These are phyloP conservation scores for Zaprionus bogoriensis DNA, from an alignment of 2,888 invertebrate species.

Conservation along the genomic window DNA sequence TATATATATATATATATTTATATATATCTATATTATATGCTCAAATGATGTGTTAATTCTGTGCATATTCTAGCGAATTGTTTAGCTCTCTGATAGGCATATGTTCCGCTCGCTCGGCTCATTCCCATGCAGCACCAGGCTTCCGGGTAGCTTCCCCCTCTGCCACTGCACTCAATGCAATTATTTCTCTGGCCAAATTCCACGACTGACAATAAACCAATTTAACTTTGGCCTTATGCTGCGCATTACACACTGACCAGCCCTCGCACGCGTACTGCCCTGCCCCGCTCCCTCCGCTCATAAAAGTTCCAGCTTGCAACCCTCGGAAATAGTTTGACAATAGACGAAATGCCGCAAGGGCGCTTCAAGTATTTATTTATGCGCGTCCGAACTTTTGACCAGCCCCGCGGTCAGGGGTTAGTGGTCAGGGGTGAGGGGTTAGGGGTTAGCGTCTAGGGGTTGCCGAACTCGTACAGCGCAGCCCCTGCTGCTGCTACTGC, in stretches of 20 bases:
- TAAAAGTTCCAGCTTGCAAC: neutral
- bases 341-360: constrained; percentile 10
- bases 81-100: neutral
- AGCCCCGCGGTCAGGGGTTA: neutral
- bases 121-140: constrained; percentile 73
- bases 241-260: constrained; percentile 59
- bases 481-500: too few relatives aligned
- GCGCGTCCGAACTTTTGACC: constrained; percentile 51
- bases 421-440: neutral
- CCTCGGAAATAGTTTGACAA: constrained; percentile 63
- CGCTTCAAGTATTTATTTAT: constrained; percentile 53
- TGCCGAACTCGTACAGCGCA: too few relatives aligned
- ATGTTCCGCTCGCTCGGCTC: constrained; percentile 58
- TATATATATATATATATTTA: too few relatives aligned
- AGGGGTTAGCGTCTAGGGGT: too few relatives aligned
- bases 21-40: too few relatives aligned
- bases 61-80: neutral
- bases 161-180: constrained; percentile 61
- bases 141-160: neutral
- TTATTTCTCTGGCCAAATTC: constrained; percentile 56
- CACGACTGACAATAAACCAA: constrained; percentile 71
- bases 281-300: neutral
- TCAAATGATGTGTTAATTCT: constrained; percentile 71
- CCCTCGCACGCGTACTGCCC: neutral
- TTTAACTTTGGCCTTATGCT: constrained; percentile 81